These are phyloP conservation scores for Peromyscus attwateri DNA, from an alignment of 2,797 vertebrate species.

Conservation along the genomic window DNA sequence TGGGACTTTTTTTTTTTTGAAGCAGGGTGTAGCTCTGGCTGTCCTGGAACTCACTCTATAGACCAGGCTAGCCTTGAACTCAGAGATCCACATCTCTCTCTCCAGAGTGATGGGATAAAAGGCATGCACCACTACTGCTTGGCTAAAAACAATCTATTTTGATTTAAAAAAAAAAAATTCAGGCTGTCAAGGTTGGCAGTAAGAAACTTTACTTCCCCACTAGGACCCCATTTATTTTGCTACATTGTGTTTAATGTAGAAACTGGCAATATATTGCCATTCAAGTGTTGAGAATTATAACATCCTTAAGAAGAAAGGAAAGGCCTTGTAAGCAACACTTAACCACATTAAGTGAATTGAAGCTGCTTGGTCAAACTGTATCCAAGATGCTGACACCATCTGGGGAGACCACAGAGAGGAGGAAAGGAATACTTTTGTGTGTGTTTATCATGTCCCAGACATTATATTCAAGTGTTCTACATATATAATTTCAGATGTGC, in stretches of 20 bases:
- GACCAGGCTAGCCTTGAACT: not conserved
- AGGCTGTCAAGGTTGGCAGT: not conserved
- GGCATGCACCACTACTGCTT: not conserved
- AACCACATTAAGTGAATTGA: slow-evolving; percentile 62
- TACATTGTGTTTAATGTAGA: not conserved
- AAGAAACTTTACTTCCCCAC: not conserved
- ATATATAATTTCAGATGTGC: slow-evolving; percentile 12
- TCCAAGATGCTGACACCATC: not conserved
- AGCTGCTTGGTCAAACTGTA: slow-evolving; percentile 39
- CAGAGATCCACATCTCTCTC: not conserved
- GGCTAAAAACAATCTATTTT: not conserved
- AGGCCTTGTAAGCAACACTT: not conserved
- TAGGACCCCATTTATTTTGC: not conserved
- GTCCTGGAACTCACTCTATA: not conserved
- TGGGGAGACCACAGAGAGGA: not conserved
- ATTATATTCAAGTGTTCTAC: slow-evolving; percentile 27
- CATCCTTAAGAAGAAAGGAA: slow-evolving; percentile 12
- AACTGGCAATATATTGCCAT: not conserved
- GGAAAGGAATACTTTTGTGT: not conserved
- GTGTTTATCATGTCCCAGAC: not conserved
- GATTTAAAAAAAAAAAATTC: not conserved
- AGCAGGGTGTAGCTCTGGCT: not conserved
- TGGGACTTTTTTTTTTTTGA: not conserved
- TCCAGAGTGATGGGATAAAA: not conserved
- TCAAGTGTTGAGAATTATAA: slow-evolving; percentile 34